Evolutionary conservation across 1,140 invertebrate genomes (phyloP).

Genomic region (Conus betulinus): DNA sequence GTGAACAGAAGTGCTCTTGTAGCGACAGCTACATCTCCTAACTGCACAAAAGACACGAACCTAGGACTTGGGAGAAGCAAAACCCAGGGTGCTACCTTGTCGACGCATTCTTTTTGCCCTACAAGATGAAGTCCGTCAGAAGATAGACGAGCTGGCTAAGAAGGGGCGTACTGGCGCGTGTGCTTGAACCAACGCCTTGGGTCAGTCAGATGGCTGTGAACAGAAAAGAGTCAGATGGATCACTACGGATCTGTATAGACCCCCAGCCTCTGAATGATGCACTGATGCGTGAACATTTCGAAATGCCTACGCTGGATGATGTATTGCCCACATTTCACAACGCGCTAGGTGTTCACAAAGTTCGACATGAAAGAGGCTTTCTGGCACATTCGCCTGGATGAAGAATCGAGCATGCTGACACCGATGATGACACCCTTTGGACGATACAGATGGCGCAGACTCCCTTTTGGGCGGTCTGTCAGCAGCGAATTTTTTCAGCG

Average conservation of each 20-base stretch:
- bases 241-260: slow-evolving; percentile 45
- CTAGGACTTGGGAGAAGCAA: background rate
- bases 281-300: slow-evolving; percentile 39
- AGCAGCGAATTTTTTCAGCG: slow-evolving; percentile 56
- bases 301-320: slow-evolving; percentile 52
- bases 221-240: slow-evolving; percentile 52
- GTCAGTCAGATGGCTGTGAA: background rate
- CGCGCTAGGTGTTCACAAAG: slow-evolving; percentile 54
- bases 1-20: background rate
- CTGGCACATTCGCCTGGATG: slow-evolving; percentile 62
- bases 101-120: slow-evolving; percentile 6
- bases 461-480: slow-evolving; percentile 51
- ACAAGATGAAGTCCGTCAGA: slow-evolving; percentile 27
- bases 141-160: slow-evolving; percentile 44
- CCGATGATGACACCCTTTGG: slow-evolving; percentile 64
- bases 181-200: background rate
- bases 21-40: background rate
- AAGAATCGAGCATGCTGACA: slow-evolving; percentile 53
- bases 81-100: background rate
- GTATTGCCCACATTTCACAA: slow-evolving; percentile 49
- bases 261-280: slow-evolving; percentile 54
- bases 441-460: slow-evolving; percentile 50
- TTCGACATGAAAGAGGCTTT: slow-evolving; percentile 55
- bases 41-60: background rate
- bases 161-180: slow-evolving; percentile 53